Evolutionary conservation across 2,113 vertebrate genomes (phyloP), one percentile per base, ranked within the genome.

Genomic region (Amphiprion percula): DNA sequence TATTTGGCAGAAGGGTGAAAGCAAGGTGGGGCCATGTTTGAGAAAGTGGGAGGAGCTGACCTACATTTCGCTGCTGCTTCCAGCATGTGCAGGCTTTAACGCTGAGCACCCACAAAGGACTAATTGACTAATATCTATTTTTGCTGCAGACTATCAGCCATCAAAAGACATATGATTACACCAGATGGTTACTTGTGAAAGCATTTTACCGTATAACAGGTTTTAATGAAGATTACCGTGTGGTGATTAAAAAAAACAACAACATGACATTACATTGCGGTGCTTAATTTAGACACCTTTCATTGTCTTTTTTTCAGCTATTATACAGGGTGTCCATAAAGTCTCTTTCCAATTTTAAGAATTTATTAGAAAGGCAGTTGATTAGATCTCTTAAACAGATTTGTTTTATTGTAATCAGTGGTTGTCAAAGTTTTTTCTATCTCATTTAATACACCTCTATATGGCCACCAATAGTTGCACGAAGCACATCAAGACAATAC

Each of bases 21-120:
- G 72, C 46, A 72, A 76, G 82, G 76, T 64, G 59, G 84, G 84
- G 64, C 56, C 26, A 0, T 44, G 59, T 28, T 63, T 61, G 68
- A 72, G 84, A 78, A 75, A 68, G 65, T 50, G 28, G 90, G 90
- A 55, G 90, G 79, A 30, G 84, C 79, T 94, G 94, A 94, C 94
- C 94, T 93, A 95, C 82, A 94, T 95, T 93, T 78, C 69, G 28
- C 60, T 30, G 21, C 63, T 63, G 77, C 71, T 67, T 75, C 44
- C 39, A 68, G 54, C 10, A 2, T 2, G 17, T 19, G 37, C 69
- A 28, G 39, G 50, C 23, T 54, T 49, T n/a, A 55, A 39, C 26
- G 24, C 60, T 68, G 67, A 41, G 60, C 65, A 49, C 19, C 67
- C 78, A 83, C 80, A 86, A 74, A 60, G 28, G 39, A 12, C 56